Conservation (phyloP, 2,888 invertebrate genomes). For the Hyles lineata region DNA sequence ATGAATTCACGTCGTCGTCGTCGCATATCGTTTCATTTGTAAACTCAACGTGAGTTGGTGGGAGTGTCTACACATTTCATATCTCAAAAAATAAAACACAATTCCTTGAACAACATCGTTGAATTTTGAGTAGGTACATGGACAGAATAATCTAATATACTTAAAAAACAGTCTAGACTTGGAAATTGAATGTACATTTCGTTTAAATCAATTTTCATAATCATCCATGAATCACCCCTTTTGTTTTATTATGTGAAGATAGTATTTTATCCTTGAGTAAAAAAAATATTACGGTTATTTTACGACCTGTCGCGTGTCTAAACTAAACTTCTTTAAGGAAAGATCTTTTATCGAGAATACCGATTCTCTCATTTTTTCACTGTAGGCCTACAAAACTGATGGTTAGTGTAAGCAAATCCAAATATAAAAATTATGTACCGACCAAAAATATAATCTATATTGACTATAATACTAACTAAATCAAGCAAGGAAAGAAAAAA, state of each 20-base stretch:
- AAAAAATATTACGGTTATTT: too few relatives aligned
- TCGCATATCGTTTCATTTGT: background rate
- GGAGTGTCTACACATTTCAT: conserved; percentile 23
- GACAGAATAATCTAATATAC: background rate
- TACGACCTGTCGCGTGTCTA: too few relatives aligned
- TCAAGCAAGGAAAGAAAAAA: too few relatives aligned
- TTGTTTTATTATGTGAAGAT: background rate
- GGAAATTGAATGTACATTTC: conserved; percentile 7
- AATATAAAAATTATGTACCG: too few relatives aligned
- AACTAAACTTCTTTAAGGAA: too few relatives aligned
- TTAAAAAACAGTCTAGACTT: background rate
- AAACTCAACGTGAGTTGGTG: conserved; percentile 5
- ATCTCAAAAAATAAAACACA: conserved; percentile 22
- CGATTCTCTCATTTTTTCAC: too few relatives aligned
- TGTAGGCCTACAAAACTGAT: too few relatives aligned
- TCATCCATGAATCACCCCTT: background rate
- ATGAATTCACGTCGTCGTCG: background rate
- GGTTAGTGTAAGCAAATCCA: too few relatives aligned
- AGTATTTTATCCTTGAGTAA: background rate
- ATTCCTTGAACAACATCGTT: background rate
- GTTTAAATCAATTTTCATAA: background rate
- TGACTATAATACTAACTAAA: too few relatives aligned
- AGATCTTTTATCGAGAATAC: too few relatives aligned
- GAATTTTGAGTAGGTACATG: conserved; percentile 11
- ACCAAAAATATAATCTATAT: too few relatives aligned